Evolutionary conservation across 2,888 invertebrate genomes (phyloP).

Genomic region (Napeogenes sylphis): DNA sequence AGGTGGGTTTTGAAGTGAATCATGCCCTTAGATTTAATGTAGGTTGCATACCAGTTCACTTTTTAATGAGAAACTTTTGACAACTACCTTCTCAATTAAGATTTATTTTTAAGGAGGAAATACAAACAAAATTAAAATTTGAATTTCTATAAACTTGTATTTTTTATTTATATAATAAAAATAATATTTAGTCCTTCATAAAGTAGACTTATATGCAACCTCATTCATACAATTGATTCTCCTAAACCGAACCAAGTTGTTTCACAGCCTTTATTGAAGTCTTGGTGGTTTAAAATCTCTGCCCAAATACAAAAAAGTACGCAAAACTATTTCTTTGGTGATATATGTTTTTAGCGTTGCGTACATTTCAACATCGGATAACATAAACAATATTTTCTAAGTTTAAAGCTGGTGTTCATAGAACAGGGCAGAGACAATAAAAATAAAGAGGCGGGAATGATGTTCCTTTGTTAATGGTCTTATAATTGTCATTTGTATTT

Average conservation of each 20-base stretch:
- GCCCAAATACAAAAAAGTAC: conserved; percentile 34
- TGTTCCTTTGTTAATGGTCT: conserved; percentile 41
- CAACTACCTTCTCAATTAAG: too few species aligned
- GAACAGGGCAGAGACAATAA: conserved; percentile 53
- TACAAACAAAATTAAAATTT: background rate
- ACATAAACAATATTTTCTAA: conserved; percentile 10
- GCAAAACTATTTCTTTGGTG: conserved; percentile 28
- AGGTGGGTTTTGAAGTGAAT: conserved; percentile 13
- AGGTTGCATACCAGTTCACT: conserved; percentile 10
- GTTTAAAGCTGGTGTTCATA: conserved; percentile 20
- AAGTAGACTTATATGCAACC: conserved; percentile 16
- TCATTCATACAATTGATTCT: conserved; percentile 15
- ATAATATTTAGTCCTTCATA: background rate
- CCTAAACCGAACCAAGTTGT: conserved; percentile 66
- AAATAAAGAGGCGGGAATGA: conserved; percentile 57
- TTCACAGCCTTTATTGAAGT: conserved; percentile 73
- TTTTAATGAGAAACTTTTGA: background rate
- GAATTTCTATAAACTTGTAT: background rate
- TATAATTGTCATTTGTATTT: conserved; percentile 44
- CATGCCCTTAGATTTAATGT: conserved; percentile 13
- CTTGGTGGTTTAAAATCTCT: conserved; percentile 62
- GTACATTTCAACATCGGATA: conserved; percentile 14
- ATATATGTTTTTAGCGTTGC: conserved; percentile 18
- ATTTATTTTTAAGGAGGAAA: too few species aligned
- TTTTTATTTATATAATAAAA: background rate